Conservation (phyloP, 2,113 vertebrate genomes). For the Bos javanicus region DNA sequence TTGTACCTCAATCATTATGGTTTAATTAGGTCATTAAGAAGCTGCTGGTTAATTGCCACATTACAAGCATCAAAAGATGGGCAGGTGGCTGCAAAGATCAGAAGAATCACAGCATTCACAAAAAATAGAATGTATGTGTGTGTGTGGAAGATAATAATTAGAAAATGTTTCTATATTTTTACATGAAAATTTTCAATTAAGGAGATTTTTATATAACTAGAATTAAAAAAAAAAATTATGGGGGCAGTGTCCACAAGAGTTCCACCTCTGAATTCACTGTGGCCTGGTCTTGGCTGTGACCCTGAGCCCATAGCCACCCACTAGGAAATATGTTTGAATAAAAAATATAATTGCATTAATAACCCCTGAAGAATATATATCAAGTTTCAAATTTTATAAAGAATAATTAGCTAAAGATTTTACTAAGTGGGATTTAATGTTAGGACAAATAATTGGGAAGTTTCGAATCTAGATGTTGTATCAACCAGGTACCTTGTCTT, state of each 20-base stretch:
- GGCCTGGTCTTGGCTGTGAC: neutral
- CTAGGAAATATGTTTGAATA: neutral
- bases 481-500: neutral
- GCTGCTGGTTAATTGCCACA: conserved; percentile 73
- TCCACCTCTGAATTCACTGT: neutral
- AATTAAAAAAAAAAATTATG: neutral
- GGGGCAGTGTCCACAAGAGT: neutral
- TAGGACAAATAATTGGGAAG: neutral
- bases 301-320: neutral
- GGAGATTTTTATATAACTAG: neutral
- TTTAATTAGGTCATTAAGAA: conserved; percentile 80
- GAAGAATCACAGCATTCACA: conserved; percentile 3
- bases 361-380: neutral
- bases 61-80: conserved; percentile 62
- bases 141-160: neutral
- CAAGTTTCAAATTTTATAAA: conserved; percentile 7
- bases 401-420: neutral
- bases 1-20: conserved; percentile 71
- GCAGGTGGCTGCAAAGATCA: conserved; percentile 57
- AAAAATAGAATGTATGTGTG: neutral
- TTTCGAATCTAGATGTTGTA: neutral
- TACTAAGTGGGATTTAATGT: neutral
- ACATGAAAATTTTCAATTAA: neutral
- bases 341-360: neutral
- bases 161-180: neutral